Conservation (phyloP, 2,113 vertebrate species). For the Calidris pugnax region DNA sequence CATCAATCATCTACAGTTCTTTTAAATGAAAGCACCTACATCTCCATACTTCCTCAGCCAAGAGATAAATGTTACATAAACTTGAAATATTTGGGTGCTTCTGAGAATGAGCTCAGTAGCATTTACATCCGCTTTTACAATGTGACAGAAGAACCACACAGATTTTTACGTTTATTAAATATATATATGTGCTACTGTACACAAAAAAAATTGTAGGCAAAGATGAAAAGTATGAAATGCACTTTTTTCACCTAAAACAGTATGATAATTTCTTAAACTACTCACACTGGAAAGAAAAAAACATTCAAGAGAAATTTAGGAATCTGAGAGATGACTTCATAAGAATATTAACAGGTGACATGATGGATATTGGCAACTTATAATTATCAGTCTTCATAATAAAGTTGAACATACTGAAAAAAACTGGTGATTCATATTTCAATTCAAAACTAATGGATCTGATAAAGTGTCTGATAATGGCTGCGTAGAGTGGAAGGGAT, state of each 20-base stretch:
- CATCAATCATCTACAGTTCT: background rate
- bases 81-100: background rate
- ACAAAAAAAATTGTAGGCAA: background rate
- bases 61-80: background rate
- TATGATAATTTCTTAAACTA: background rate
- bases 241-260: background rate
- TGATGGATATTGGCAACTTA: background rate
- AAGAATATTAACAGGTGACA: background rate
- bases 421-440: conserved; percentile 14
- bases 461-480: background rate
- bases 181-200: background rate
- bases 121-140: background rate
- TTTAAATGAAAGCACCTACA: background rate
- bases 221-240: background rate
- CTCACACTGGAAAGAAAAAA: background rate
- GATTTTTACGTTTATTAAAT: background rate
- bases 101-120: background rate
- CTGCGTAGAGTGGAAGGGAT: background rate
- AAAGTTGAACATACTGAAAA: background rate
- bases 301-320: background rate
- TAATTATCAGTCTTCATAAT: background rate
- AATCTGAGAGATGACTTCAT: background rate
- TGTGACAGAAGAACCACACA: background rate
- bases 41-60: background rate
- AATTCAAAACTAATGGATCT: conserved; percentile 29